Conservation (phyloP, 2,797 vertebrate genomes). For the Semaprochilodus insignis region DNA sequence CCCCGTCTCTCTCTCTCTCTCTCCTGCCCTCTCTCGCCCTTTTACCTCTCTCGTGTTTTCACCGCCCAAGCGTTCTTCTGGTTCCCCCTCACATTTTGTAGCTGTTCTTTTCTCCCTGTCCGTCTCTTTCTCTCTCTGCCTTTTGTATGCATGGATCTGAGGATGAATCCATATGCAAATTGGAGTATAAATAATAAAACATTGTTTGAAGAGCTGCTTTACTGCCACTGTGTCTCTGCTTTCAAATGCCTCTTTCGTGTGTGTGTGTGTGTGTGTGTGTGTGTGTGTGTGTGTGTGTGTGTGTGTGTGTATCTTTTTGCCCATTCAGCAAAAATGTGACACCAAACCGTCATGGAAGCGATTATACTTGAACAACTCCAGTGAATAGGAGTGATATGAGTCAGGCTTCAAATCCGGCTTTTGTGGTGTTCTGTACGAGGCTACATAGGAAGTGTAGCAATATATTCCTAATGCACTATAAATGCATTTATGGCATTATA, state of each 20-base stretch:
- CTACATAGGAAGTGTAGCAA: too few relatives aligned
- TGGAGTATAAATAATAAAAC: conserved; percentile 56
- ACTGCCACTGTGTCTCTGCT: neutral
- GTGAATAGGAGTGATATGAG: too few relatives aligned
- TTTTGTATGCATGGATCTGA: conserved; percentile 78
- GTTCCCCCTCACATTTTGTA: neutral
- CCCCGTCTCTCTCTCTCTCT: neutral
- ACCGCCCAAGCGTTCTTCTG: neutral
- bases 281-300: too few relatives aligned
- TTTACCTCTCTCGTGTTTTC: neutral
- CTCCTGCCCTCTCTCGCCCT: neutral
- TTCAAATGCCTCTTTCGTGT: neutral
- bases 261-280: too few relatives aligned
- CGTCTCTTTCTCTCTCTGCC: conserved; percentile 61
- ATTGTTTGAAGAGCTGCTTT: conserved; percentile 42
- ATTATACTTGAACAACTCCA: neutral
- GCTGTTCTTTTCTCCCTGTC: neutral
- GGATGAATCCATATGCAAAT: conserved; percentile 77
- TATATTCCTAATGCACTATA: too few relatives aligned
- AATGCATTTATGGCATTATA: too few relatives aligned
- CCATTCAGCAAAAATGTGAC: too few relatives aligned
- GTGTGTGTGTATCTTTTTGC: too few relatives aligned
- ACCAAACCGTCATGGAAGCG: neutral
- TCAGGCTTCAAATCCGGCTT: too few relatives aligned
- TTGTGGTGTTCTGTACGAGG: too few relatives aligned